Conservation (phyloP, 92 coral and sea anemone species). For the Phymanthus crucifer region DNA sequence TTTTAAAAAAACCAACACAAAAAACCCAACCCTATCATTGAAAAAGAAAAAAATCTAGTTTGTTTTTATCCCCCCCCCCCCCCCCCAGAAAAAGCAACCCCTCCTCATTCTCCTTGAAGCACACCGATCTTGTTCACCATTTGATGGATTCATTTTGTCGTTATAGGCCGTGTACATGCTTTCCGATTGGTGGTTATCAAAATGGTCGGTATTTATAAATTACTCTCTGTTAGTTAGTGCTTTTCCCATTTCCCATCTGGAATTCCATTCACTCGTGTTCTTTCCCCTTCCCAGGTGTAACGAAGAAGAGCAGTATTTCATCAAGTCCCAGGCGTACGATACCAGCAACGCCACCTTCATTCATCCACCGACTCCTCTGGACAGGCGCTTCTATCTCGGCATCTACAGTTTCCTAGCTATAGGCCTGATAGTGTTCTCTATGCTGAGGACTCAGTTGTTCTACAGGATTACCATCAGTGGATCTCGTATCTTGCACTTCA, state of each 20-base stretch:
- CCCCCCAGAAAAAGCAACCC: too few relatives aligned
- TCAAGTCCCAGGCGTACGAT: conserved; percentile 4
- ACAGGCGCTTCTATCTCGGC: conserved; percentile 38
- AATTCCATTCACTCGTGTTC: too few relatives aligned
- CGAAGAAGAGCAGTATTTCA: conserved; percentile 42
- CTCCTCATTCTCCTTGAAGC: too few relatives aligned
- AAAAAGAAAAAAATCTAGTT: too few relatives aligned
- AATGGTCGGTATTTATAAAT: conserved; percentile 46
- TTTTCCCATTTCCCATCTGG: too few relatives aligned
- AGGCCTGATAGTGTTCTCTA: conserved; percentile 41
- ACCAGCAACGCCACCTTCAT: conserved; percentile 21
- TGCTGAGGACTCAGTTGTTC: conserved; percentile 48
- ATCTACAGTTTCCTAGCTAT: conserved; percentile 51
- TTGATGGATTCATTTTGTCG: neutral
- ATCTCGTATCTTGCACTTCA: conserved; percentile 53
- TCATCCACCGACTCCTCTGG: conserved; percentile 35
- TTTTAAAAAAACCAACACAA: too few relatives aligned
- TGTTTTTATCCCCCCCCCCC: too few relatives aligned
- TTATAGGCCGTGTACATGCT: conserved; percentile 43
- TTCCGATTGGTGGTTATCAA: conserved; percentile 64
- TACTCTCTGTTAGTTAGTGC: too few relatives aligned
- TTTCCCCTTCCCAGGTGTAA: conserved; percentile 41
- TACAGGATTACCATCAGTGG: conserved; percentile 51
- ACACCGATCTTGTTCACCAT: neutral
- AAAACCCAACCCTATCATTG: too few relatives aligned